Conservation (phyloP, 1,140 invertebrate species). For the Diorhabda carinulata region DNA sequence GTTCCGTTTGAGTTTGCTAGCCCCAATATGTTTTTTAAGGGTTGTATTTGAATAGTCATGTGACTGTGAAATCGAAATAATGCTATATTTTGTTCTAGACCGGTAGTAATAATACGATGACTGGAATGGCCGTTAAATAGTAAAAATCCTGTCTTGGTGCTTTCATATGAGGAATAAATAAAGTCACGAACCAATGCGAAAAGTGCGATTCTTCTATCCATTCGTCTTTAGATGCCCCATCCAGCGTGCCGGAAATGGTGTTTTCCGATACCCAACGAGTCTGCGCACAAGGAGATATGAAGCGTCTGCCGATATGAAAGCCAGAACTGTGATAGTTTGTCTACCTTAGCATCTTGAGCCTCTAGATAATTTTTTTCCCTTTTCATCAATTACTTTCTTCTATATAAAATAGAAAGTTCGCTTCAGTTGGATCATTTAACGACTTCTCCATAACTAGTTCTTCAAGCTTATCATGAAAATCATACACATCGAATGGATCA, state of each 20-base stretch:
- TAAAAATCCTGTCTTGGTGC: too few species aligned
- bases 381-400: constrained; percentile 29
- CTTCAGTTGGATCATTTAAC: constrained; percentile 9
- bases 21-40: too few species aligned
- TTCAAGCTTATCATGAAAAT: constrained; percentile 27
- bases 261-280: constrained; percentile 37
- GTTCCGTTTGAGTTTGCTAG: too few species aligned
- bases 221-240: constrained; percentile 39
- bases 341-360: constrained; percentile 37
- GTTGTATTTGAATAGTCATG: too few species aligned
- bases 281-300: constrained; percentile 39
- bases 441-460: constrained; percentile 3
- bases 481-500: too few species aligned
- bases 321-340: constrained; percentile 38
- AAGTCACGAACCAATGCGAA: constrained; percentile 33
- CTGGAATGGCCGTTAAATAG: too few species aligned
- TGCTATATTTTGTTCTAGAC: neutral
- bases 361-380: constrained; percentile 33
- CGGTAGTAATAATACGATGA: neutral
- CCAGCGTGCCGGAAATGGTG: constrained; percentile 37
- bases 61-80: too few species aligned
- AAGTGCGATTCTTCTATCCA: constrained; percentile 43
- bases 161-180: neutral
- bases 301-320: constrained; percentile 38
- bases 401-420: constrained; percentile 26